Base-by-base conservation (phyloP, 2,888 invertebrate genomes). In the Andrena camellia region DNA sequence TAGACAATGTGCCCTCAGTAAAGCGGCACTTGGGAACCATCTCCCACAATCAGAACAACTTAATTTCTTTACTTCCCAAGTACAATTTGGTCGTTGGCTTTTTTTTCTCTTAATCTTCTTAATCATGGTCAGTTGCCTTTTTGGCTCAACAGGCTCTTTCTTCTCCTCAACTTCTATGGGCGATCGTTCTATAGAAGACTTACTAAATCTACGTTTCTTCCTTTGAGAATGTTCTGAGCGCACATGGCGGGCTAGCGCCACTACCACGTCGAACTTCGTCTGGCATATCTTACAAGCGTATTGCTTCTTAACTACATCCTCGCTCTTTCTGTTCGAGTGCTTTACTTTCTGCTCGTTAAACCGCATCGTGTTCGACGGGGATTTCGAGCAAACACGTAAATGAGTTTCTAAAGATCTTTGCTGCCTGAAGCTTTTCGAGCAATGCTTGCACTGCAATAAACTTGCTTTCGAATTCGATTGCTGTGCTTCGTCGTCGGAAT, bases 281-380 rank as follows among this genome's bases (percentile, higher is more conserved):
- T 91, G 75, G 74, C 94, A 94, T 29, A 91, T 89, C 84, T 94
- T 94, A 79, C 94, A 94, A 17, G 92, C 68, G 52, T 91, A 94
- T 64, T 91, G 84, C 73, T 91, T 92, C 26, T 80, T 86, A 26
- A 85, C 83, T 0, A 82, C 72, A 8, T 81, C 74, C 33, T 86
- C 85, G 5, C 57, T 66, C 3, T 60, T 42, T 20, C 82, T 77
- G 73, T 62, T 71, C n/a, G 63, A 57, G 26, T 77, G 70, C 59
- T 81, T 83, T 2, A 64, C 1, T 69, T 85, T 79, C n/a, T 83
- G 81, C 52, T 77, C 83, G 63, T 78, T 85, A 42, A 81, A 83
- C 26, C 83, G 89, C 23, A 85, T 67, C 4, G 79, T 29, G 4
- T 87, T 90, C 1, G 80, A 71, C 3, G 89, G 85, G 6, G 91